phyloP scores from a whole-genome alignment of 2,113 vertebrate species.

The Tragelaphus imberbis region DNA sequence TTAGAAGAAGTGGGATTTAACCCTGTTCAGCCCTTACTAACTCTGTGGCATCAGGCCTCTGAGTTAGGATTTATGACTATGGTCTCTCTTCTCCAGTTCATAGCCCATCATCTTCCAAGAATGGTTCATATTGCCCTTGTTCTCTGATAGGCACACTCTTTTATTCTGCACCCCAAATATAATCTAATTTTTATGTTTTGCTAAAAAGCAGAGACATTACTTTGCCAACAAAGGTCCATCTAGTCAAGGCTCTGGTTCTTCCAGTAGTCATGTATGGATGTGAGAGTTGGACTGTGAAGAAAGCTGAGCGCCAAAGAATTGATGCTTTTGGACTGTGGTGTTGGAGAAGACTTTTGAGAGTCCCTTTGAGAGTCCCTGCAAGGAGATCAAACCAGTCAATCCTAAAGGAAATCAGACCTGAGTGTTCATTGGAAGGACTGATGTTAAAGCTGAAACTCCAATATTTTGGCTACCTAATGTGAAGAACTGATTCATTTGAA shows the following conservation, averaged over 20 bases:
- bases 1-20: neutral
- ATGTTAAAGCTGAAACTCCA: neutral
- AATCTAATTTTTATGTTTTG: neutral
- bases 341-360: neutral
- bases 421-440: neutral
- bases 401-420: neutral
- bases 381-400: neutral
- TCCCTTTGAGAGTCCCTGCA: neutral
- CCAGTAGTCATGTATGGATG: neutral
- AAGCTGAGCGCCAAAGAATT: rapidly evolving
- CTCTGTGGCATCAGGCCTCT: neutral
- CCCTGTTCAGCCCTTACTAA: neutral
- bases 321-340: neutral
- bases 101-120: neutral
- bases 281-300: neutral
- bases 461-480: rapidly evolving
- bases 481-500: neutral
- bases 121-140: neutral
- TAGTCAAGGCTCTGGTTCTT: neutral
- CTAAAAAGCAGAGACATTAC: neutral
- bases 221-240: neutral
- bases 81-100: neutral
- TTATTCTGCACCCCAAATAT: neutral
- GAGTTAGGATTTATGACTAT: neutral
- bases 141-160: neutral